Evolutionary conservation across 2,113 vertebrate species (phyloP), one percentile per base, ranked within the genome.

Genomic region (Hydrochoerus hydrochaeris): DNA sequence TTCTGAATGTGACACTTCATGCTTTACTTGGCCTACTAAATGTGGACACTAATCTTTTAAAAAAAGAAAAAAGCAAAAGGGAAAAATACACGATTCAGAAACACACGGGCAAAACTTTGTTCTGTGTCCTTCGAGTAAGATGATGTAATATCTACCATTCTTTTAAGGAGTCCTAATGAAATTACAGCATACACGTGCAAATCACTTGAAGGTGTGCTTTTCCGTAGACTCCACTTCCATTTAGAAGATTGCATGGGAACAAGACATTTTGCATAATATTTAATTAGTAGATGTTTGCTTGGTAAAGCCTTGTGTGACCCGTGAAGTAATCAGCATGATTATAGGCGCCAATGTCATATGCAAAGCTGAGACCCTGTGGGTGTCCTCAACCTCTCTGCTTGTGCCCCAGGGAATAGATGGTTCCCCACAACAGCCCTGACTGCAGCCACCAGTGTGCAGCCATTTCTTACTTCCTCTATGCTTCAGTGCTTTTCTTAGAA

Each of bases 241-340:
- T 28, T 30, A 87, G 95, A 88, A 83, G 28, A 5, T 17, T 67
- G 89, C 65, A 35, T 2, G 77, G 91, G 85, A 92, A 84, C 1
- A 60, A 95, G 92, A 80, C 7, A 67, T 78, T 97, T 96, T 80
- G 49, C 97, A 92, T 86, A 94, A 90, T 90, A 95, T 95, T 96
- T 97, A 94, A 97, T 97, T 97, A 97, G 90, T 86, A 78, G 65
- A 84, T 87, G 54, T 92, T 96, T 93, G 77, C 94, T 92, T 89
- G 78, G 94, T 46, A 80, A 95, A 91, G 49, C 57, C 83, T 85
- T 85, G 83, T 57, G 88, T 95, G 96, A 97, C 95, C 97, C 62
- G 0, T 95, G 97, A 97, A 91, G 54, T 88, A 60, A 97, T 95
- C 90, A 86, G 73, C 86, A 95, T 97, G 86, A 97, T 97, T 85